phyloP scores from a whole-genome alignment of 35 echinoderm and acorn worm species.

The Nesometra sesokonis region DNA sequence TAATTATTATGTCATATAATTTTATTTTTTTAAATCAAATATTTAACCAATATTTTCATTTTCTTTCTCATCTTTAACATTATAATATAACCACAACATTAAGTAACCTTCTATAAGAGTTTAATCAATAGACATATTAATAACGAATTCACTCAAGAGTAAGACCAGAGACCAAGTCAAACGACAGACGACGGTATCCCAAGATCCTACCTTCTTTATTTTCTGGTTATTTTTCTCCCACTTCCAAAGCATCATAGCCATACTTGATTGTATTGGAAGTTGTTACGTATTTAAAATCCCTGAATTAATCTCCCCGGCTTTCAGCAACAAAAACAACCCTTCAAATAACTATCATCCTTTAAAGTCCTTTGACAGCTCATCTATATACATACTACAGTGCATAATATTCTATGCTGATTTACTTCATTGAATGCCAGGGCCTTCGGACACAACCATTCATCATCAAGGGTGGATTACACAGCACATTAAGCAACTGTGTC shows the following conservation, averaged over 20 bases:
- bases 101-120: neutral
- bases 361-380: neutral
- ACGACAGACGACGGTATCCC: neutral
- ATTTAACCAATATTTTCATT: too few species aligned
- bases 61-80: neutral
- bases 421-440: neutral
- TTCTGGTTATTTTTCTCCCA: slow-evolving; percentile 94
- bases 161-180: neutral
- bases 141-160: neutral
- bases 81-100: neutral
- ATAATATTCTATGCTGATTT: neutral
- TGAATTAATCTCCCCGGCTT: neutral
- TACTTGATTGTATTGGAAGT: neutral
- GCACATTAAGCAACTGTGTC: too few species aligned
- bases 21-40: too few species aligned
- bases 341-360: neutral
- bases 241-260: slow-evolving; percentile 72
- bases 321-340: neutral
- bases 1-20: too few species aligned
- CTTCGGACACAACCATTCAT: neutral
- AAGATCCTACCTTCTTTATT: slow-evolving; percentile 68
- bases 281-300: neutral
- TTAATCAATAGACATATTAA: neutral
- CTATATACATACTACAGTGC: neutral
- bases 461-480: neutral